Percentiles rank a stretch among this genome's conserved stretches.
These are phyloP conservation scores for Clytia hemisphaerica DNA, from an alignment of 30 jellyfish, hydroid and myxozoan species.

Conservation along the genomic window DNA sequence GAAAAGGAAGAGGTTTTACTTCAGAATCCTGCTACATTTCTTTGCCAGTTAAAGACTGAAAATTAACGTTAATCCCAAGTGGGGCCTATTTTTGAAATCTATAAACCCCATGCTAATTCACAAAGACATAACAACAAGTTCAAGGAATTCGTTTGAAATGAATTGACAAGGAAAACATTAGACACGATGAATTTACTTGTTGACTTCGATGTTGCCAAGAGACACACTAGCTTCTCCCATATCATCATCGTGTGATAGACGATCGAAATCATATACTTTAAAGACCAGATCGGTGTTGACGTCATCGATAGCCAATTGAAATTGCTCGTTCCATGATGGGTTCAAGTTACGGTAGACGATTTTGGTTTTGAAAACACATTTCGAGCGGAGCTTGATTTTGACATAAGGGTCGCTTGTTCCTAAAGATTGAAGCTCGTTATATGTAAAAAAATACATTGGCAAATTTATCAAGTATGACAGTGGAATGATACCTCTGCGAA, in stretches of 20 bases:
- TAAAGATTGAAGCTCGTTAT: neutral
- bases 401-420: conserved; percentile 98
- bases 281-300: conserved; percentile 63
- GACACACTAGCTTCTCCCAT: conserved; percentile 80
- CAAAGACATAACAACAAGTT: too few species aligned
- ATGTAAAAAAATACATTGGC: neutral
- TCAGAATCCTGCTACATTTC: too few species aligned
- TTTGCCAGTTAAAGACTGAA: too few species aligned
- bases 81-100: too few species aligned
- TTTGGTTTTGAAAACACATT: conserved; percentile 71
- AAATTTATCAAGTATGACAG: neutral
- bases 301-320: conserved; percentile 62
- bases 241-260: conserved; percentile 74
- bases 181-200: too few species aligned
- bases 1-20: too few species aligned
- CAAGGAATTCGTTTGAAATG: too few species aligned
- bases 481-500: neutral
- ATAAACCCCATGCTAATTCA: too few species aligned
- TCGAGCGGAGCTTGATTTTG: conserved; percentile 70
- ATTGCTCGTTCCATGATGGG: conserved; percentile 86
- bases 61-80: too few species aligned
- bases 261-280: conserved; percentile 88
- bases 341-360: conserved; percentile 60
- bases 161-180: too few species aligned
- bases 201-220: conserved; percentile 52